phyloP scores from a whole-genome alignment of 2,888 invertebrate species.

The Cartodere bifasciata region DNA sequence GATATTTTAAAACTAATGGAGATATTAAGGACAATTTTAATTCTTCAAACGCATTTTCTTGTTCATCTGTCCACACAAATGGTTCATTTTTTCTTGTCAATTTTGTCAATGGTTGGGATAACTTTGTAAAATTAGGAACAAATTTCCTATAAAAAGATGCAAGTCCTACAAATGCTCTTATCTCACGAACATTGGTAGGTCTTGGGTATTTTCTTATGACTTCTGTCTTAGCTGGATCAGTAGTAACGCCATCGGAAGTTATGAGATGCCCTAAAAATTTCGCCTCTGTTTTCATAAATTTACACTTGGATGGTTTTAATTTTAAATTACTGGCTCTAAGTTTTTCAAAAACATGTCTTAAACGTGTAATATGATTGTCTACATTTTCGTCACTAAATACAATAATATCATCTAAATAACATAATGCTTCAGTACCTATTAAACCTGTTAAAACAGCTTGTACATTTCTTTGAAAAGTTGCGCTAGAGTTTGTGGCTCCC shows the following conservation, averaged over 20 bases:
- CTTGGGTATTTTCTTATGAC: not conserved
- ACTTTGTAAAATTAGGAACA: not conserved
- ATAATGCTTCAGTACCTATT: too few species aligned
- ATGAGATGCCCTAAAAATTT: not conserved
- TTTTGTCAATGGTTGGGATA: not conserved
- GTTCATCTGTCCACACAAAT: not conserved
- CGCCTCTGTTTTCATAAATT: not conserved
- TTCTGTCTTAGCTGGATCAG: not conserved
- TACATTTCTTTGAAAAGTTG: conserved; percentile 6
- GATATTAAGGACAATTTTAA: not conserved
- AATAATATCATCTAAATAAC: conserved; percentile 8
- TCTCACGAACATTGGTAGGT: not conserved
- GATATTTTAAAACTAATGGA: not conserved
- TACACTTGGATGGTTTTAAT: not conserved
- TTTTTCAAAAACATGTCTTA: not conserved
- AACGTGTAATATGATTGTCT: not conserved
- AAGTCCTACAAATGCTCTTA: not conserved
- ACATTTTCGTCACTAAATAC: not conserved
- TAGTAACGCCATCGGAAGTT: not conserved
- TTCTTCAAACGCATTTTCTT: conserved; percentile 1
- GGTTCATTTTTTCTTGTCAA: conserved; percentile 1
- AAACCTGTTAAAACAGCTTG: too few species aligned
- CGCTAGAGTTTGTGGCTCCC: too few species aligned
- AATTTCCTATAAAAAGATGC: not conserved
- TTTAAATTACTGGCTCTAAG: not conserved